Base-by-base conservation (phyloP, 64 coral and sea anemone genomes). In the Montipora cactus region DNA sequence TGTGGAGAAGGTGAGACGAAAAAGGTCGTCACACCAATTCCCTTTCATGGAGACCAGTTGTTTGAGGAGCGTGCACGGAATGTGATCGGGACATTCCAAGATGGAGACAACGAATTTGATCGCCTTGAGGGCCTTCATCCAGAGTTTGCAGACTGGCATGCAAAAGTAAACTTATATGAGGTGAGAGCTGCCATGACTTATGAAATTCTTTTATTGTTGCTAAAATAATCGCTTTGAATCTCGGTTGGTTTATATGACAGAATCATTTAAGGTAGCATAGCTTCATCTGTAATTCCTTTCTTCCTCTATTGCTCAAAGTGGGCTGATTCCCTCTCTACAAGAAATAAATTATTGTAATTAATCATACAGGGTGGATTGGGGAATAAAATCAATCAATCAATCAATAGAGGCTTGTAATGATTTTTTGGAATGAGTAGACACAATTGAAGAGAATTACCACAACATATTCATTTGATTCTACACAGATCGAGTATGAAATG, bases 71-170 rank as follows among this genome's bases (percentile, higher is more conserved):
- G 80, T 1, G 66, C 90, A 1, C 4, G 80, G 3, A 85, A 92
- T 85, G 90, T 84, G 0, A 16, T 25, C 5, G 49, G 90, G 28
- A 92, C 90, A 20, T 92, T 92, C 53, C 90, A 57, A 16, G 80
- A 76, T 84, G 90, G 79, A 12, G 79, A 92, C 46, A 92, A 92
- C 19, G 47, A 51, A 1, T 51, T 74, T 75, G 90, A 92, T 8
- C 8, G 90, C 49, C 59, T 92, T 9, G 47, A 83, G 13, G 79
- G 90, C 0, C 10, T 92, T n/a, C n/a, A 44, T 51, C 48, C 90
- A 3, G 79, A 92, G 9, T 75, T 84, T 92, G 66, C 79, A 6
- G 90, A 84, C 19, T 92, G 90, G 90, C 90, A 92, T 61, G 90
- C 51, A 2, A 92, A 92, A 49, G 90, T 84, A 12, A 92, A 12